Percentiles rank a stretch among this genome's conserved stretches.
phyloP scores from a whole-genome alignment of 2,113 vertebrate genomes.

The Poeciliopsis turrubarensis region DNA sequence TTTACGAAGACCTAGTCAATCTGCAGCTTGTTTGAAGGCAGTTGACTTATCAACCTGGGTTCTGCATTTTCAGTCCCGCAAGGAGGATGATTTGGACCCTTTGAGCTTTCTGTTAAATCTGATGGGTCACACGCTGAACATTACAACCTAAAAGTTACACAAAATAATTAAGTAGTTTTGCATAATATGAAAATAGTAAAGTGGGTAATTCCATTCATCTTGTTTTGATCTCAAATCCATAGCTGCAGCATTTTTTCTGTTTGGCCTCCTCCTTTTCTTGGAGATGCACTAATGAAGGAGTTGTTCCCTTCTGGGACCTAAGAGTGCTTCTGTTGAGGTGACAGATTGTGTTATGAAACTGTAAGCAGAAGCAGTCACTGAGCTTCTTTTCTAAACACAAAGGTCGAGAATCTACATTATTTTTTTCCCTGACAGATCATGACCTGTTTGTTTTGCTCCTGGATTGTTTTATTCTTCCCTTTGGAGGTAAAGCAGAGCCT shows the following conservation, averaged over 20 bases:
- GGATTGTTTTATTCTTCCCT: conserved; percentile 2
- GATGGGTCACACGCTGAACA: not conserved
- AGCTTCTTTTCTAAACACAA: conserved; percentile 10
- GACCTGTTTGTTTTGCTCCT: conserved; percentile 2
- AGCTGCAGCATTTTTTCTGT: no score
- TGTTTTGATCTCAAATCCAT: conserved; percentile 3
- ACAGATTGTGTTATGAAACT: not conserved
- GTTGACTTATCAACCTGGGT: no score
- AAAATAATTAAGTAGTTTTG: not conserved
- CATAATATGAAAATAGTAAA: conserved; percentile 6
- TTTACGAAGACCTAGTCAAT: not conserved
- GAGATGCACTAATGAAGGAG: not conserved
- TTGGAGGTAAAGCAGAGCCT: not conserved
- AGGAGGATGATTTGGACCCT: not conserved
- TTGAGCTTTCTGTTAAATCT: not conserved
- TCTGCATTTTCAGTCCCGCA: not conserved
- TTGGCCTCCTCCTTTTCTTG: not conserved
- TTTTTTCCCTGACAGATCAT: conserved; percentile 9
- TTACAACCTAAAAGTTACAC: not conserved
- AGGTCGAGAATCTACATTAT: not conserved
- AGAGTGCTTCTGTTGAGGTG: not conserved
- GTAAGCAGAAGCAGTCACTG: not conserved
- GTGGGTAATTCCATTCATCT: not conserved
- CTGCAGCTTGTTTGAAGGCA: no score
- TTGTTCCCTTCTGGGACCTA: not conserved